phyloP scores from a whole-genome alignment of 2,113 vertebrate species.

The Himantopus leucocephalus region DNA sequence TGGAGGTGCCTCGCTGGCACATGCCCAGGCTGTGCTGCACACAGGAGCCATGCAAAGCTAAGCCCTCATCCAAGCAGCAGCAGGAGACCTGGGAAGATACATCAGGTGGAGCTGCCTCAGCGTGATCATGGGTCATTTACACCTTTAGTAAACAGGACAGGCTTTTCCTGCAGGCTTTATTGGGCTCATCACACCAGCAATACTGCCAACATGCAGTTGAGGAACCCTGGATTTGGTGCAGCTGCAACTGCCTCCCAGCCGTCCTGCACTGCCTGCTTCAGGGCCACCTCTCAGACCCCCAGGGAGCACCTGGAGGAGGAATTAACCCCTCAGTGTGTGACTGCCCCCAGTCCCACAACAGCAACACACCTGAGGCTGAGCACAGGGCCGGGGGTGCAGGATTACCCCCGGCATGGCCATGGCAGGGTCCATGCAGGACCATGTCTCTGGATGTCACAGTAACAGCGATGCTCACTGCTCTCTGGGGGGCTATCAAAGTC shows the following conservation, averaged over 20 bases:
- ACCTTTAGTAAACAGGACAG: not conserved
- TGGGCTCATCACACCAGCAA: not conserved
- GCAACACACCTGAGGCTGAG: not conserved
- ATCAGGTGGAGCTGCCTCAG: not conserved
- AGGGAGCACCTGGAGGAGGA: not conserved
- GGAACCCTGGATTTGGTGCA: not conserved
- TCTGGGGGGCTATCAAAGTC: not conserved
- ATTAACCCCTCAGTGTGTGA: not conserved
- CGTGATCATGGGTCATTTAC: accelerated
- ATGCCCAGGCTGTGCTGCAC: not conserved
- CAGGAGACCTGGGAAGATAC: not conserved
- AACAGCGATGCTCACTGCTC: not conserved
- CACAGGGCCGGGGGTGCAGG: accelerated
- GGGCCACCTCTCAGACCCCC: not conserved
- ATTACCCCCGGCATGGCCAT: not conserved
- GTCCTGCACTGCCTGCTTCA: not conserved
- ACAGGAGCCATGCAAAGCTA: not conserved
- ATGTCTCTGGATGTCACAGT: not conserved
- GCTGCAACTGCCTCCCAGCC: not conserved
- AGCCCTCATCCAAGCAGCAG: not conserved
- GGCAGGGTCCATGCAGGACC: not conserved
- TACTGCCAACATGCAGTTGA: not conserved
- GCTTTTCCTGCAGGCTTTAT: not conserved
- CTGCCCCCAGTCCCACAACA: not conserved
- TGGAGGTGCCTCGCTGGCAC: not conserved